phyloP scores from a whole-genome alignment of 1,140 invertebrate species.

The Sminthurides bifidus region DNA sequence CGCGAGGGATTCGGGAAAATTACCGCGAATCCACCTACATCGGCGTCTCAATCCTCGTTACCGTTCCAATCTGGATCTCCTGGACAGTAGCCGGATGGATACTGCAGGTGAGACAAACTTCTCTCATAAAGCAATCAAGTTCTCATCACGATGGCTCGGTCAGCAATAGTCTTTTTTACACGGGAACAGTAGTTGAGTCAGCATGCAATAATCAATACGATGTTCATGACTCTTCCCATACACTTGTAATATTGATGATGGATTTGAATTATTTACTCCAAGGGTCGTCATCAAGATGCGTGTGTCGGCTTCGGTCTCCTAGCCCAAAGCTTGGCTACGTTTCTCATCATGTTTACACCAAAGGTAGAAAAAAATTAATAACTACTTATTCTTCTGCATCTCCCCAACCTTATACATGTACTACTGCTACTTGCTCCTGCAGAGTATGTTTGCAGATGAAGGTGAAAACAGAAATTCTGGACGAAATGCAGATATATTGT shows the following conservation, averaged over 20 bases:
- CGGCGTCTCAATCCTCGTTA: conserved; percentile 66
- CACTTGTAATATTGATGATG: background rate
- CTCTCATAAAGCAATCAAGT: background rate
- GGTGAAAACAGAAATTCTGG: background rate
- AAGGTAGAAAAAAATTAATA: conserved; percentile 49
- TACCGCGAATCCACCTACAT: conserved; percentile 83
- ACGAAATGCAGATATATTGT: background rate
- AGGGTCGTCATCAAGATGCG: conserved; percentile 52
- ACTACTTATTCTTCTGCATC: background rate
- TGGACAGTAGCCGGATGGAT: conserved; percentile 59
- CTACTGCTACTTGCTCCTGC: background rate
- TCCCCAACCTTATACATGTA: background rate
- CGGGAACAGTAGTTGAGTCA: too few relatives aligned
- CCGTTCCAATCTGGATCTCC: conserved; percentile 73
- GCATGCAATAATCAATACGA: too few relatives aligned
- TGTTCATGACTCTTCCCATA: too few relatives aligned
- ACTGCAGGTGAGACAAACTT: conserved; percentile 42
- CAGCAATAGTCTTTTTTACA: too few relatives aligned
- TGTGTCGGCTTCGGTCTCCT: conserved; percentile 77
- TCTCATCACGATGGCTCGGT: background rate
- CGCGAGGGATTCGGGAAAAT: conserved; percentile 79
- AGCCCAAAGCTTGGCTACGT: conserved; percentile 65
- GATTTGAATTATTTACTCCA: background rate
- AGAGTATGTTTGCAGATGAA: background rate
- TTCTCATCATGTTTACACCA: conserved; percentile 86